A percentile compares a stretch with the other conserved stretches of the same genome.
phyloP scores from a whole-genome alignment of 2,113 vertebrate species.

The Brachirus orientalis region DNA sequence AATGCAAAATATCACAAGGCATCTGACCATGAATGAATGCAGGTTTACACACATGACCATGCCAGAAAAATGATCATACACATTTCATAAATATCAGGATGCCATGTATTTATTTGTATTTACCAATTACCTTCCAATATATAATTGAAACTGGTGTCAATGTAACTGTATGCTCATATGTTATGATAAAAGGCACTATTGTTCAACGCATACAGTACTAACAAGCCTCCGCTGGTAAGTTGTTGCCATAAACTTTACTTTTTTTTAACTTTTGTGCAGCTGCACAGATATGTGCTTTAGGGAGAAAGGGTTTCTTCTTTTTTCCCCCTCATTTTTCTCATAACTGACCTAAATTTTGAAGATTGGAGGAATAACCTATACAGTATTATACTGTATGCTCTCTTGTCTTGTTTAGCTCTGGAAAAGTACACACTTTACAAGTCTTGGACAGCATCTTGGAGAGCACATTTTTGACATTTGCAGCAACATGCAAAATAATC shows the following conservation, averaged over 20 bases:
- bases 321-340: constrained; percentile 7
- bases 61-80: constrained; percentile 15
- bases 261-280: constrained; percentile 2
- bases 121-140: not conserved
- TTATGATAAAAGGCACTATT: not conserved
- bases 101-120: constrained; percentile 4
- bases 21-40: no score
- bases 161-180: not conserved
- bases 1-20: no score
- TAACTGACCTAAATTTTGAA: constrained; percentile 27
- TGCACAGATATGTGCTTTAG: constrained; percentile 31
- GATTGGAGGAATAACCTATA: constrained; percentile 7
- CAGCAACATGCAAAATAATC: constrained; percentile 20
- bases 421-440: constrained; percentile 36
- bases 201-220: not conserved
- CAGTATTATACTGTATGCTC: not conserved
- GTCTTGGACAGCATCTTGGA: constrained; percentile 1
- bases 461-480: constrained; percentile 22
- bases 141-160: not conserved
- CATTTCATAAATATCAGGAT: constrained; percentile 12
- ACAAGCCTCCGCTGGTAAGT: not conserved
- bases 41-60: constrained; percentile 3
- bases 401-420: constrained; percentile 23
- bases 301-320: constrained; percentile 11
- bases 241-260: constrained; percentile 4